Percentiles rank a stretch among this genome's conserved stretches.
Evolutionary conservation across 1,140 invertebrate species (phyloP).

Genomic region (Tribolium madens): DNA sequence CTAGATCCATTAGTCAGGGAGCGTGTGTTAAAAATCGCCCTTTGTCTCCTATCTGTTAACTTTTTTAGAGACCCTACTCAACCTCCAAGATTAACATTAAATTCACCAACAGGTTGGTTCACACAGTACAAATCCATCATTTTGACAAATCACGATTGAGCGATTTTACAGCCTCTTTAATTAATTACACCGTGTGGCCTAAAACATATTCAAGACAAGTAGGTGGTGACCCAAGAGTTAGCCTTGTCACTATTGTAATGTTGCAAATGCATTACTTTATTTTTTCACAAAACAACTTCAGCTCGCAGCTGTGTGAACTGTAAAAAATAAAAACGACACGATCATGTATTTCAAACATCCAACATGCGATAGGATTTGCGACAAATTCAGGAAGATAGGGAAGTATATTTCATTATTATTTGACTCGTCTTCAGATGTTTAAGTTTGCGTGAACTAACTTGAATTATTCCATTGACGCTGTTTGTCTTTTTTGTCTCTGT

Average conservation of each 20-base stretch:
- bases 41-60: constrained; percentile 32
- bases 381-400: constrained; percentile 1
- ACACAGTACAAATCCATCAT: constrained; percentile 7
- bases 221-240: not conserved
- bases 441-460: constrained; percentile 13
- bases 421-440: constrained; percentile 8
- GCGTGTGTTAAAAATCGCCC: constrained; percentile 40
- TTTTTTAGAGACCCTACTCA: constrained; percentile 30
- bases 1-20: constrained; percentile 39
- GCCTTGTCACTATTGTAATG: constrained; percentile 3
- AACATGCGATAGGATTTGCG: not conserved
- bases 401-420: not conserved
- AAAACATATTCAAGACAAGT: constrained; percentile 3
- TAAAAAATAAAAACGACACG: not conserved
- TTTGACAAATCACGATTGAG: constrained; percentile 12
- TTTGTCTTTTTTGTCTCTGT: constrained; percentile 9
- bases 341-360: not conserved
- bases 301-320: not conserved
- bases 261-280: not conserved
- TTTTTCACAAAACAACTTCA: not conserved
- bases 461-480: constrained; percentile 8
- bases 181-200: constrained; percentile 1
- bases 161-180: constrained; percentile 17
- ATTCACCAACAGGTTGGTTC: constrained; percentile 24
- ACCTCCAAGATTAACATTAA: constrained; percentile 19